Conservation (phyloP, 1,140 invertebrate species). For the Drosophila paulistorum region DNA sequence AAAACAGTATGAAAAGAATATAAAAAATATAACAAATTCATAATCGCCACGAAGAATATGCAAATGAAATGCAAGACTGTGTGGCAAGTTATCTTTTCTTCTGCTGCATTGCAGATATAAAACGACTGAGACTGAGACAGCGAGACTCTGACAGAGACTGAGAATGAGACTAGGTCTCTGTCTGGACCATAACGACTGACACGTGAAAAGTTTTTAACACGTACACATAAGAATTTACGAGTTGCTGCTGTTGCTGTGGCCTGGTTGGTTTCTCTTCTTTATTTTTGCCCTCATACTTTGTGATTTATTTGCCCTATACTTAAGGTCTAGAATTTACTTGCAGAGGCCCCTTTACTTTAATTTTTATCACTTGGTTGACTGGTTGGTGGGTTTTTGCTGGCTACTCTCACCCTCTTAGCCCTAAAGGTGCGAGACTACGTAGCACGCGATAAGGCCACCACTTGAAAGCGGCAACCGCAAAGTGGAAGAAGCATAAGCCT, state of each 20-base stretch:
- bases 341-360: constrained; percentile 46
- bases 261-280: not conserved
- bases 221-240: constrained; percentile 60
- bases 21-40: constrained; percentile 35
- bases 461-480: constrained; percentile 62
- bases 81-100: constrained; percentile 37
- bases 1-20: constrained; percentile 4
- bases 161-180: constrained; percentile 33
- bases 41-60: constrained; percentile 59
- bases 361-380: constrained; percentile 47
- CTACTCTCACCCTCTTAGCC: constrained; percentile 13
- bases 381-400: constrained; percentile 20
- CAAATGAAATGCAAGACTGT: constrained; percentile 56
- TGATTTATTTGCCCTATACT: constrained; percentile 56
- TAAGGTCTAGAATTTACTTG: constrained; percentile 39
- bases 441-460: constrained; percentile 68
- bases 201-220: constrained; percentile 70
- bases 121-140: constrained; percentile 32
- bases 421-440: constrained; percentile 65
- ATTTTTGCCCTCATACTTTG: constrained; percentile 19
- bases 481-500: constrained; percentile 9
- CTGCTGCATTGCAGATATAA: constrained; percentile 69
- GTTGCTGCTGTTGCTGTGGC: constrained; percentile 20
- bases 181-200: constrained; percentile 64
- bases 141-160: constrained; percentile 20